Evolutionary conservation across 2,797 vertebrate genomes (phyloP).

Genomic region (Enteromius anoplus): DNA sequence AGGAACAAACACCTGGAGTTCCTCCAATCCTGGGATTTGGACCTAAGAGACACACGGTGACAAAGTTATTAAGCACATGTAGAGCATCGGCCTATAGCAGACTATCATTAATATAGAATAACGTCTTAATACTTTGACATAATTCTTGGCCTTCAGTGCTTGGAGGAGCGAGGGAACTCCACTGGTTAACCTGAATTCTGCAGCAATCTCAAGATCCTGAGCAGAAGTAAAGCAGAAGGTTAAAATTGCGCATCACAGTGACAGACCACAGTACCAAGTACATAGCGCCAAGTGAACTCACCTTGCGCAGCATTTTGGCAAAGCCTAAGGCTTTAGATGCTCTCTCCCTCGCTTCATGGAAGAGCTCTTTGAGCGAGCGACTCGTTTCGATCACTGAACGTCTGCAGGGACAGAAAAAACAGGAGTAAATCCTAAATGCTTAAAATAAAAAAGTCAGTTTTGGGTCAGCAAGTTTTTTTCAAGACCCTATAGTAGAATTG

Average conservation of each 20-base stretch:
- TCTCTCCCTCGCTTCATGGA: conserved; percentile 95
- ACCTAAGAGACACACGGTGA: conserved; percentile 75
- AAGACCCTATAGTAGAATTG: neutral
- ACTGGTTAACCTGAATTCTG: conserved; percentile 88
- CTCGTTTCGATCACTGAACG: conserved; percentile 96
- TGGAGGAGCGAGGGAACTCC: conserved; percentile 85
- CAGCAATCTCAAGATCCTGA: conserved; percentile 96
- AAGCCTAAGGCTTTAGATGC: conserved; percentile 98
- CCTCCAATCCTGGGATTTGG: conserved; percentile 90
- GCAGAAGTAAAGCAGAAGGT: conserved; percentile 47
- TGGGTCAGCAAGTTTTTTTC: neutral
- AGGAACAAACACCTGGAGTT: conserved; percentile 91
- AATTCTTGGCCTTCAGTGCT: conserved; percentile 84
- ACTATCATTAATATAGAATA: neutral
- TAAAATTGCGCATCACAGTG: neutral
- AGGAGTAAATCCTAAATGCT: neutral
- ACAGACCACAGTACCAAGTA: neutral
- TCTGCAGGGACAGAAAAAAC: conserved; percentile 70
- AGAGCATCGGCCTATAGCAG: neutral
- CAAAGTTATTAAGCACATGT: neutral
- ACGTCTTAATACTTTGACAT: conserved; percentile 83
- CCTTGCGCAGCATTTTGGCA: conserved; percentile 98
- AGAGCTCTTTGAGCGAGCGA: conserved; percentile 94
- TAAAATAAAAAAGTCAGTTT: neutral
- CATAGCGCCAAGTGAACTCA: conserved; percentile 64